Conservation (phyloP, 2,113 vertebrate species). For the Salvator merianae region DNA sequence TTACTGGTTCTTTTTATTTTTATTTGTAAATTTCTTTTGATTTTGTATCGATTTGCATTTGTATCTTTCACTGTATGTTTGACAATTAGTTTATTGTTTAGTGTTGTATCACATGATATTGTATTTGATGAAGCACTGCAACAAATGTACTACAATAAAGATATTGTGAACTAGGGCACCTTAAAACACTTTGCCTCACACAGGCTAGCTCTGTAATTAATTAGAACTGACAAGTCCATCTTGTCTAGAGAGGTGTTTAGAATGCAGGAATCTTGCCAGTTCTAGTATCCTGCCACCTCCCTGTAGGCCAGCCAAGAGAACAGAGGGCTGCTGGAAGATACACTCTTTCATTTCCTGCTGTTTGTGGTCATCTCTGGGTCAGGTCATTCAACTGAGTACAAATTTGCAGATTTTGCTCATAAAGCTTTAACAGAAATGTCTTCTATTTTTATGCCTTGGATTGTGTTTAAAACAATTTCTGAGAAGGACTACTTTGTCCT, state of each 20-base stretch:
- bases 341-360: constrained; percentile 19
- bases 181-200: constrained; percentile 14
- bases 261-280: constrained; percentile 52
- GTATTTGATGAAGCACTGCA: background rate
- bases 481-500: constrained; percentile 4
- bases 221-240: constrained; percentile 33
- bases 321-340: constrained; percentile 20
- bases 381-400: background rate
- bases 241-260: background rate
- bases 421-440: background rate
- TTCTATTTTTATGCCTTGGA: background rate
- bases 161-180: background rate
- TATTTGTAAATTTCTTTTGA: too few species aligned
- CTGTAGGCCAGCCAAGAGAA: constrained; percentile 24
- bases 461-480: constrained; percentile 9
- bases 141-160: background rate
- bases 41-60: too few species aligned
- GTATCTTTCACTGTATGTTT: too few species aligned
- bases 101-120: too few species aligned
- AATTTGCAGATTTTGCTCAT: background rate
- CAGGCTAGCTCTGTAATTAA: background rate
- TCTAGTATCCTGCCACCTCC: constrained; percentile 40
- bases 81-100: too few species aligned
- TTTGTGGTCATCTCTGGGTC: background rate
- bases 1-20: too few species aligned